Conservation (phyloP, 2,797 vertebrate genomes). For the Babyrousa celebensis region DNA sequence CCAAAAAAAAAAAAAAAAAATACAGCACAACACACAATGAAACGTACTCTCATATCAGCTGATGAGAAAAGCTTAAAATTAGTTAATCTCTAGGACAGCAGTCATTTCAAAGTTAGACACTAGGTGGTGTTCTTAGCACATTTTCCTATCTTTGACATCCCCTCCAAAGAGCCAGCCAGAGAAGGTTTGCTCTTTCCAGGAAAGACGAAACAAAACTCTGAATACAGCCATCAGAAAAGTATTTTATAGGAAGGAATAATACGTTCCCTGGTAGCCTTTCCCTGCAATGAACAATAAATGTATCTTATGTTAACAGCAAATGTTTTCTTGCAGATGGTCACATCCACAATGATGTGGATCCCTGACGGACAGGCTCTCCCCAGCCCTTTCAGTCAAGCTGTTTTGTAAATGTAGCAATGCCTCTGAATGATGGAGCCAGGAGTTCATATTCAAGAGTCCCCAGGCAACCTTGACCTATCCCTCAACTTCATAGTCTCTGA, state of each 20-base stretch:
- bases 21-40: not conserved
- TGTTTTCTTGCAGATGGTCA: not conserved
- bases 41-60: not conserved
- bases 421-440: not conserved
- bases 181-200: not conserved
- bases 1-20: too few species aligned
- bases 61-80: not conserved
- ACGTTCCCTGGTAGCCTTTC: not conserved
- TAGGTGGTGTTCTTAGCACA: slow-evolving; percentile 76
- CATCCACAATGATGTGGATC: not conserved
- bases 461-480: not conserved
- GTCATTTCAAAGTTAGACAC: slow-evolving; percentile 48
- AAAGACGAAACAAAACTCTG: not conserved
- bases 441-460: not conserved
- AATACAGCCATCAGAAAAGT: not conserved
- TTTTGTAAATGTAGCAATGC: not conserved
- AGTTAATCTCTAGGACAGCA: accelerated
- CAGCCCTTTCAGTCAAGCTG: not conserved
- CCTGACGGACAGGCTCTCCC: not conserved
- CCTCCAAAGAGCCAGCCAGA: not conserved
- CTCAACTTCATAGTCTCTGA: not conserved
- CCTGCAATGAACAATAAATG: not conserved
- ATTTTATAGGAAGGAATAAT: not conserved
- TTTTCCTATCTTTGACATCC: not conserved
- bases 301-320: not conserved